A percentile compares a stretch with the other conserved stretches of the same genome.
Conservation (phyloP, 2,888 invertebrate species). For the Junonia oenone region DNA sequence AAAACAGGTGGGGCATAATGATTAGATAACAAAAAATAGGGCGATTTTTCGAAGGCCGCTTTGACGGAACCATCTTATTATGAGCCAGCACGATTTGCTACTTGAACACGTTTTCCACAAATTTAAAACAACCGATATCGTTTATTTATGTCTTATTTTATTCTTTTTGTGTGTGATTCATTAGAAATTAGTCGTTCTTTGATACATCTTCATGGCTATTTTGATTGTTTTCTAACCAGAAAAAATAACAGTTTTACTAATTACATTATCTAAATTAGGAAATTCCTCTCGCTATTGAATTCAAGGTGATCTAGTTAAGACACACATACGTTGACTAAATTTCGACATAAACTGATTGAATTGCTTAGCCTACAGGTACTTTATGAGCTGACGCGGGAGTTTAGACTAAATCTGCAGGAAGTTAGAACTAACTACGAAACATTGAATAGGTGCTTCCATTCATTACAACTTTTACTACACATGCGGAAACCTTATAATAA, state of each 20-base stretch:
- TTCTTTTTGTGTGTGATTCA: not conserved
- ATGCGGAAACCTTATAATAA: not conserved
- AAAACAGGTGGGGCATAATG: slow-evolving; percentile 29
- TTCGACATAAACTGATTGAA: not conserved
- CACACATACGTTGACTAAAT: not conserved
- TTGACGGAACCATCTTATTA: slow-evolving; percentile 62
- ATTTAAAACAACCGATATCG: slow-evolving; percentile 43
- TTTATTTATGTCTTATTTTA: slow-evolving; percentile 14
- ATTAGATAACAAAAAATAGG: slow-evolving; percentile 55
- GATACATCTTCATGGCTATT: no score
- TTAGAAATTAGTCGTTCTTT: not conserved
- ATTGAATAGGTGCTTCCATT: slow-evolving; percentile 13
- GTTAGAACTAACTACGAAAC: slow-evolving; percentile 16
- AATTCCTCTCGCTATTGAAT: no score
- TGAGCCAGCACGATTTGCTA: slow-evolving; percentile 62
- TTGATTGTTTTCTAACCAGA: no score
- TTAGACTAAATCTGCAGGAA: slow-evolving; percentile 9
- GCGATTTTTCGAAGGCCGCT: slow-evolving; percentile 41
- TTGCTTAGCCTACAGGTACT: slow-evolving; percentile 3
- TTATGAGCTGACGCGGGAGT: slow-evolving; percentile 8
- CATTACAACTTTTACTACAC: slow-evolving; percentile 8
- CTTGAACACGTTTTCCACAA: slow-evolving; percentile 75
- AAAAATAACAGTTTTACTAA: no score
- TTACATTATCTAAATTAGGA: no score
- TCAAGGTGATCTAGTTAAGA: no score